phyloP scores from a whole-genome alignment of 2,797 vertebrate species.

The Anguilla obscura region DNA sequence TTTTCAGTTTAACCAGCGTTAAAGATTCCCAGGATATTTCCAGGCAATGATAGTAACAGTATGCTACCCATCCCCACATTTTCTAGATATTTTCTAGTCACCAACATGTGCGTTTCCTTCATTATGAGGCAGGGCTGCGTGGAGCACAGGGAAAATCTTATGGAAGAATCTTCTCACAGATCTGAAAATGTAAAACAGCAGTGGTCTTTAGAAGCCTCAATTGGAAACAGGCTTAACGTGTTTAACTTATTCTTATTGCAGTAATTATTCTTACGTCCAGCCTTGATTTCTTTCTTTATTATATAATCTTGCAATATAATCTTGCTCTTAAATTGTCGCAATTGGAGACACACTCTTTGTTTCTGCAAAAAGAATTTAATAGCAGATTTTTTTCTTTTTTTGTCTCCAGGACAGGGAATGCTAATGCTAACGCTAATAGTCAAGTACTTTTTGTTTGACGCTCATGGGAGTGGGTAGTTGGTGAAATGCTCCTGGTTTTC shows the following conservation, averaged over 20 bases:
- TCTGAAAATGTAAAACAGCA: conserved; percentile 56
- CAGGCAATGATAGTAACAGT: neutral
- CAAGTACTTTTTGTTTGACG: neutral
- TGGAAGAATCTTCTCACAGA: conserved; percentile 45
- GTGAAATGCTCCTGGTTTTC: neutral
- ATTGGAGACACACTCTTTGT: neutral
- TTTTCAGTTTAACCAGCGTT: conserved; percentile 36
- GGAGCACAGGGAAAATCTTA: conserved; percentile 31
- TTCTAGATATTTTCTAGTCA: conserved; percentile 44
- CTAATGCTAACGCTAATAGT: neutral
- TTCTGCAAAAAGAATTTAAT: neutral
- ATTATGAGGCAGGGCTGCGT: conserved; percentile 41
- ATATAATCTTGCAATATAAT: neutral
- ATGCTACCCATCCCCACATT: neutral
- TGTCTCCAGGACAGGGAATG: neutral
- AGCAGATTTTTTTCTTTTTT: neutral
- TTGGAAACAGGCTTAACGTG: conserved; percentile 43
- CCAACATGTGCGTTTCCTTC: conserved; percentile 46
- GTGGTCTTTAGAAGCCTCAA: conserved; percentile 45
- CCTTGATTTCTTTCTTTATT: conserved; percentile 17
- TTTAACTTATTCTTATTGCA: conserved; percentile 34
- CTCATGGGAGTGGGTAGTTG: neutral
- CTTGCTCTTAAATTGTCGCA: conserved; percentile 21
- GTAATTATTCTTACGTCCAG: conserved; percentile 20
- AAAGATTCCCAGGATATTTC: neutral